These are phyloP conservation scores for Hipparchia sbordonii DNA, from an alignment of 2,888 invertebrate species.

Conservation along the genomic window DNA sequence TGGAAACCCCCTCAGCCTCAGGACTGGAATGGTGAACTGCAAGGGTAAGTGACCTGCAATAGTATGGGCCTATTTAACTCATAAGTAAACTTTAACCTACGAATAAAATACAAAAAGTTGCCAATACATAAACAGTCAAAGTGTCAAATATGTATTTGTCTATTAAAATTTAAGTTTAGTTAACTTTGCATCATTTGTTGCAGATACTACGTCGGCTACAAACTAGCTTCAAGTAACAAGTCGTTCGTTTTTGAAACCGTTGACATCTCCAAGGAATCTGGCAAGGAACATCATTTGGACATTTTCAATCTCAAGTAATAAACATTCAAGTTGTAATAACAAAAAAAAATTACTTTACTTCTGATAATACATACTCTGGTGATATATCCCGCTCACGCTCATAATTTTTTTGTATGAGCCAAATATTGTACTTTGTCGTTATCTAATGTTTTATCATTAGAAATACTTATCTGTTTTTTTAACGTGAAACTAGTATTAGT, in stretches of 20 bases:
- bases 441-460: not conserved
- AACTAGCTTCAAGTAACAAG: conserved; percentile 91
- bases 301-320: conserved; percentile 88
- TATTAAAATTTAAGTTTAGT: too few relatives aligned
- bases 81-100: too few relatives aligned
- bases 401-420: too few relatives aligned
- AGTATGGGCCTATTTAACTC: not conserved
- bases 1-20: conserved; percentile 96
- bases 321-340: conserved; percentile 44
- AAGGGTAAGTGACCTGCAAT: conserved; percentile 59
- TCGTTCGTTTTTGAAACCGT: conserved; percentile 96
- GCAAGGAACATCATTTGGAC: conserved; percentile 93
- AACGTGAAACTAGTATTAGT: too few relatives aligned
- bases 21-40: conserved; percentile 96
- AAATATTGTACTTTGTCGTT: too few relatives aligned
- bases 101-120: too few relatives aligned
- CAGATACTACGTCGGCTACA: conserved; percentile 96
- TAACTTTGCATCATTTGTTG: conserved; percentile 56
- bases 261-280: conserved; percentile 95
- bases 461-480: too few relatives aligned
- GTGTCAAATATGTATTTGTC: too few relatives aligned
- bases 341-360: not conserved
- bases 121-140: too few relatives aligned
- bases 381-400: too few relatives aligned
- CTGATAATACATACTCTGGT: too few relatives aligned